Percentiles rank a stretch among this genome's conserved stretches.
phyloP scores from a whole-genome alignment of 1,140 invertebrate species.

The Tetramorium parvispinum region DNA sequence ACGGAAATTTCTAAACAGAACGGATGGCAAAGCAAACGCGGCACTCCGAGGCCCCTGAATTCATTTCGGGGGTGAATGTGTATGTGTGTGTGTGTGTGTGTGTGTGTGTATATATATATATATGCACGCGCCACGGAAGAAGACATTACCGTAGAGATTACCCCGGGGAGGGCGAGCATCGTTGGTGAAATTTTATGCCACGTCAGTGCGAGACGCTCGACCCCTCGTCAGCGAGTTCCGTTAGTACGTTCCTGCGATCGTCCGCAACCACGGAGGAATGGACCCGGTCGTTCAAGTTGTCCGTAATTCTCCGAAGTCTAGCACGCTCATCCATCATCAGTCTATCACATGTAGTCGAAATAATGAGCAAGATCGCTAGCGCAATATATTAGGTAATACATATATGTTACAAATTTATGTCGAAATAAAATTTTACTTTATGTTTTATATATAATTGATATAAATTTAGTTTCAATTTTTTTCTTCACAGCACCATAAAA shows the following conservation, averaged over 20 bases:
- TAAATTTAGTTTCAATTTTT: neutral
- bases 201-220: constrained; percentile 66
- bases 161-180: constrained; percentile 50
- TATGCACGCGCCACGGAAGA: constrained; percentile 14
- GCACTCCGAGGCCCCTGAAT: constrained; percentile 51
- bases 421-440: neutral
- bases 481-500: neutral
- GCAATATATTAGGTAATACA: neutral
- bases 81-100: neutral
- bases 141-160: constrained; percentile 69
- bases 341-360: constrained; percentile 9
- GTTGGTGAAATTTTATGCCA: constrained; percentile 71
- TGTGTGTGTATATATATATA: neutral
- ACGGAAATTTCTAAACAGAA: constrained; percentile 70
- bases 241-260: constrained; percentile 60
- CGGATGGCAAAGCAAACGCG: constrained; percentile 29
- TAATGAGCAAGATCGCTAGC: constrained; percentile 7
- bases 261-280: constrained; percentile 64
- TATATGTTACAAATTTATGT: neutral
- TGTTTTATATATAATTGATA: neutral
- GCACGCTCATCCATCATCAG: constrained; percentile 37
- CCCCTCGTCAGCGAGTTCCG: constrained; percentile 37
- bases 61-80: constrained; percentile 60
- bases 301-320: constrained; percentile 63
- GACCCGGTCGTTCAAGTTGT: constrained; percentile 63